Conservation (phyloP, 2,888 invertebrate species). For the Amphipoea lucens region DNA sequence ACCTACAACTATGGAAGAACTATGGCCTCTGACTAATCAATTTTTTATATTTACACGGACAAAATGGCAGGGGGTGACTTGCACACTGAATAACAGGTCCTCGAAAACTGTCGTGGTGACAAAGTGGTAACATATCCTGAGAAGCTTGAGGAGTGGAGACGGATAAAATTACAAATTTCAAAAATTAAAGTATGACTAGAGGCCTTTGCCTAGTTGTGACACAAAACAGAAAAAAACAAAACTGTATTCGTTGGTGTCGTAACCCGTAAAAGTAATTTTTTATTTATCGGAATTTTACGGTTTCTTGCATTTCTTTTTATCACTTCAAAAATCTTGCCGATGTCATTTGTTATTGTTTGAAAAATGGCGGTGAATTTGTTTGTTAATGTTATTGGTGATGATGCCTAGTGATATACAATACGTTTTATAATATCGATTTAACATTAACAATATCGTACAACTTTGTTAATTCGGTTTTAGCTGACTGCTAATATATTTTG, state of each 20-base stretch:
- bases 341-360: conserved; percentile 72
- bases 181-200: neutral
- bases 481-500: conserved; percentile 41
- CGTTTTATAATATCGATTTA: conserved; percentile 68
- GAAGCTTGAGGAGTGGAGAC: neutral
- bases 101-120: neutral
- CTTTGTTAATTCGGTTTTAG: conserved; percentile 48
- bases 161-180: neutral
- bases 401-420: conserved; percentile 50
- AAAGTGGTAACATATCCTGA: neutral
- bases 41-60: neutral
- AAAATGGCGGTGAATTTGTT: conserved; percentile 73
- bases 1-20: too few relatives aligned
- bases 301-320: neutral
- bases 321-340: neutral
- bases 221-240: neutral
- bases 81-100: neutral
- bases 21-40: neutral
- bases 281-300: conserved; percentile 31
- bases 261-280: too few relatives aligned
- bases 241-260: too few relatives aligned
- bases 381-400: conserved; percentile 53
- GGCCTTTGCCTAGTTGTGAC: neutral
- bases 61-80: neutral
- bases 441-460: conserved; percentile 58